Evolutionary conservation across 2,888 invertebrate genomes (phyloP).

Genomic region (Drosophila koepferae): DNA sequence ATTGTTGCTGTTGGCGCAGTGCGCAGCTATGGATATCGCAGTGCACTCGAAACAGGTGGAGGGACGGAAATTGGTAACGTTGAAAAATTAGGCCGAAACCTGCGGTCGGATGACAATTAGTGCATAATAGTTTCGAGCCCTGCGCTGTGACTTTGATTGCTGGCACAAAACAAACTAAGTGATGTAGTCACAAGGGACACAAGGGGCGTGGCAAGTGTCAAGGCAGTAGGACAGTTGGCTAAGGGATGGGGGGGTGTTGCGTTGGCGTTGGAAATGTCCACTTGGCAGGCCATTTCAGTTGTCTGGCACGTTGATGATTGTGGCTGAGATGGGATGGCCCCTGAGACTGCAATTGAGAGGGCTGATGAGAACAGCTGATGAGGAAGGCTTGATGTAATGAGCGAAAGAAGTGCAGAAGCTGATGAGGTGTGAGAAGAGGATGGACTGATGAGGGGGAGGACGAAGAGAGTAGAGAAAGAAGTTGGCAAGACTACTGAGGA

Average conservation of each 20-base stretch:
- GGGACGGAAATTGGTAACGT: too few species aligned
- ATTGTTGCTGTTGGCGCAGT: too few species aligned
- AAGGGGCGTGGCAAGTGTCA: neutral
- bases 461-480: neutral
- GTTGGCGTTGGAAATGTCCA: neutral
- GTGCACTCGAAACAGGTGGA: too few species aligned
- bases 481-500: too few species aligned
- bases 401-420: neutral
- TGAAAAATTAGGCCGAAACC: too few species aligned
- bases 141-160: slow-evolving; percentile 61
- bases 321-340: neutral
- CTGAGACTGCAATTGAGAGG: neutral
- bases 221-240: too few species aligned
- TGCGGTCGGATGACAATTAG: too few species aligned
- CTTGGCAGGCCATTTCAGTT: neutral
- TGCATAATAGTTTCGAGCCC: slow-evolving; percentile 62
- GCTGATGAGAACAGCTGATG: neutral
- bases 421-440: too few species aligned
- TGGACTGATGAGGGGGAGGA: neutral
- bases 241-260: neutral
- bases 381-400: neutral
- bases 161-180: slow-evolving; percentile 49
- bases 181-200: neutral
- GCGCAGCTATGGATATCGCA: too few species aligned
- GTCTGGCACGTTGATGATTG: slow-evolving; percentile 41